These are phyloP conservation scores for Trogon surrucura DNA, from an alignment of 2,113 vertebrate genomes.

Conservation along the genomic window DNA sequence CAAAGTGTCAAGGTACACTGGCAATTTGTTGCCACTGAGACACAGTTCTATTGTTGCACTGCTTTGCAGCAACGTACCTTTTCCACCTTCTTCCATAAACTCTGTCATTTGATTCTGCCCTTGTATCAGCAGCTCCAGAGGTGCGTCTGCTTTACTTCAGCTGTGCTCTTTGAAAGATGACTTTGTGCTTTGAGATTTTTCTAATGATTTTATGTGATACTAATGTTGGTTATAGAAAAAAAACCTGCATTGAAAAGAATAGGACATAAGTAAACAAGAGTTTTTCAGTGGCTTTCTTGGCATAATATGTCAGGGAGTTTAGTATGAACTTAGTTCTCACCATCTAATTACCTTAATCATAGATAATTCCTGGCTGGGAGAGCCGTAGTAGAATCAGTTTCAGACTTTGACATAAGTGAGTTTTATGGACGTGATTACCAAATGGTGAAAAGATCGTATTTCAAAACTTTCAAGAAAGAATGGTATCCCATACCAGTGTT, in stretches of 20 bases:
- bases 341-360: slow-evolving; percentile 18
- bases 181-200: not conserved
- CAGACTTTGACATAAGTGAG: slow-evolving; percentile 25
- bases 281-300: not conserved
- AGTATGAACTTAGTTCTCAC: slow-evolving; percentile 18
- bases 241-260: not conserved
- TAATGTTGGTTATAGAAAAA: not conserved
- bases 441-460: not conserved
- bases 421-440: slow-evolving; percentile 4
- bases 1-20: not conserved
- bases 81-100: not conserved
- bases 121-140: not conserved
- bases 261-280: not conserved
- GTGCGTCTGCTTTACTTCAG: not conserved
- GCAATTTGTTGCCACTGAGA: not conserved
- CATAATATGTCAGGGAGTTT: not conserved
- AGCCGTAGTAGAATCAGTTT: not conserved
- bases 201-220: not conserved
- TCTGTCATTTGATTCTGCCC: not conserved
- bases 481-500: not conserved
- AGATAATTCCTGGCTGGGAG: slow-evolving; percentile 21
- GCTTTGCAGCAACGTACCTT: not conserved
- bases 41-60: not conserved
- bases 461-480: not conserved
- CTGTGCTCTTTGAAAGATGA: not conserved